phyloP scores from a whole-genome alignment of 2,888 invertebrate species.

The Synanthedon formicaeformis region DNA sequence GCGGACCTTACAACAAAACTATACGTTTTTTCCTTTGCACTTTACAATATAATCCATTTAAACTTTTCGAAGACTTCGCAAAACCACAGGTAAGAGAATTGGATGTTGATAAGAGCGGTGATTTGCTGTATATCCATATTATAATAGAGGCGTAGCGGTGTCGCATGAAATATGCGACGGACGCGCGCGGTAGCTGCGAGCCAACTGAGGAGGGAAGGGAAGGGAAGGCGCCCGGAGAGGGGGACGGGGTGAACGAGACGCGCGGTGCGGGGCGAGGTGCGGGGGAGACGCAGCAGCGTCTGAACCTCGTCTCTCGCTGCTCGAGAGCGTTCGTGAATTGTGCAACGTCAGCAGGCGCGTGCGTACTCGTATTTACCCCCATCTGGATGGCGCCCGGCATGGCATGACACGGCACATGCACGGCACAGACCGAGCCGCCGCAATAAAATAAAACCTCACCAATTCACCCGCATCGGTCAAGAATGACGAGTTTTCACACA shows the following conservation, averaged over 20 bases:
- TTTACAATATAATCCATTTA: conserved; percentile 71
- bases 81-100: conserved; percentile 65
- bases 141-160: conserved; percentile 45
- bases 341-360: conserved; percentile 60
- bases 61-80: conserved; percentile 63
- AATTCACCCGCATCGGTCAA: conserved; percentile 19
- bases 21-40: conserved; percentile 37
- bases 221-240: conserved; percentile 19
- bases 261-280: conserved; percentile 5
- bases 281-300: conserved; percentile 15
- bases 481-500: conserved; percentile 20
- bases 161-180: conserved; percentile 63
- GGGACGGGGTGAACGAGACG: conserved; percentile 13
- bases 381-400: conserved; percentile 16
- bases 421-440: conserved; percentile 5
- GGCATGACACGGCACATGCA: conserved; percentile 1
- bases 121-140: conserved; percentile 68
- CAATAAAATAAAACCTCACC: conserved; percentile 23
- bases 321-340: conserved; percentile 40
- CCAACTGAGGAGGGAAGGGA: conserved; percentile 44
- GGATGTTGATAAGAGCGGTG: conserved; percentile 60
- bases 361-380: conserved; percentile 30
- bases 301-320: conserved; percentile 43
- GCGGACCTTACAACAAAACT: conserved; percentile 55
- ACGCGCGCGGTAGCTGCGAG: conserved; percentile 65